Base-by-base conservation (phyloP, 2,888 invertebrate genomes). In the Drepana falcataria region DNA sequence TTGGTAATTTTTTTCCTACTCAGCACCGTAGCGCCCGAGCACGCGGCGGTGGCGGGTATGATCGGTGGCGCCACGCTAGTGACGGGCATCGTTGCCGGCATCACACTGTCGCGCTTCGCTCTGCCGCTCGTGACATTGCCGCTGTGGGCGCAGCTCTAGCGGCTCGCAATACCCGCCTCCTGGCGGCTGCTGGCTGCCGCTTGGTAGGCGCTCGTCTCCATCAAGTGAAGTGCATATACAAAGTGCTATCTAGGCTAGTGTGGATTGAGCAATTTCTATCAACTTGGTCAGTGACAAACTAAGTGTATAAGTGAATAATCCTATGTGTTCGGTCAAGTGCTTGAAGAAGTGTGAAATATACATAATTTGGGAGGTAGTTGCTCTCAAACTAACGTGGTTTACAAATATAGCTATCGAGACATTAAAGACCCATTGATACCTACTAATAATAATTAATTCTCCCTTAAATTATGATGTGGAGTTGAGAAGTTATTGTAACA, bases 41-140 rank as follows among this genome's bases (percentile, higher is more conserved):
- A 97, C 80, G 95, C 96, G 21, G 91, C 95, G 0, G 95, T 94
- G 0, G 99, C 99, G 0, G 99, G 99, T 56, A 99, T 99, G 99
- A 96, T 98, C 82, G 98, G 96, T 48, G 98, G 96, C 0, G 98
- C 99, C 34, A 95, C 95, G 72, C 92, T 99, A 1, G 95, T 99
- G 41, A 95, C 97, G 0, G 99, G 99, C 49, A 95, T 99, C 52
- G 94, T 97, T 58, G 74, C 88, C 5, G 99, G 99, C n/a, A 94
- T 99, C 58, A 71, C 82, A 0, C 95, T 95, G 78, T 94, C 96
- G 0, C 93, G 95, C 66, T 71, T 95, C 48, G 93, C 95, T 84
- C 95, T 96, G 21, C 78, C 84, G 64, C 69, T 96, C 35, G 93
- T 95, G 0, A 59, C 70, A 0, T 55, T 77, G 1, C 56, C 58